phyloP scores from a whole-genome alignment of 1,140 invertebrate species.

The Euschistus heros region DNA sequence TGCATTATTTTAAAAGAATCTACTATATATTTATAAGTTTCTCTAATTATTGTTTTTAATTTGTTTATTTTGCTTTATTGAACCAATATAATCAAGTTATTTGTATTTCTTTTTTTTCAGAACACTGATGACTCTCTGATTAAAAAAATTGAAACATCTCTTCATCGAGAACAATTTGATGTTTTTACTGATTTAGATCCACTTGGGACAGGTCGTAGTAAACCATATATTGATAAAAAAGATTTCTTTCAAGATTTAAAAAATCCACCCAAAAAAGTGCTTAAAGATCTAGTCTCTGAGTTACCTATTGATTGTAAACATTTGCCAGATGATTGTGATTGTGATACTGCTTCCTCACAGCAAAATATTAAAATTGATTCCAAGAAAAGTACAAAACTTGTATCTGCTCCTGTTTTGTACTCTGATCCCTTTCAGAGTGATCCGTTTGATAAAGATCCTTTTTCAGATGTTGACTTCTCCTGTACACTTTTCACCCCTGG shows the following conservation, averaged over 20 bases:
- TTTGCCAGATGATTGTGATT: slow-evolving; percentile 21
- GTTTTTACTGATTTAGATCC: slow-evolving; percentile 88
- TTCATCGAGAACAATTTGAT: slow-evolving; percentile 39
- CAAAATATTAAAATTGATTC: slow-evolving; percentile 1
- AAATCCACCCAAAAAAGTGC: slow-evolving; percentile 80
- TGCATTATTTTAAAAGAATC: too few species aligned
- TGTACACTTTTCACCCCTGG: slow-evolving; percentile 30
- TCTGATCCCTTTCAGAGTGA: slow-evolving; percentile 59
- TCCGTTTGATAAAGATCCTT: slow-evolving; percentile 55
- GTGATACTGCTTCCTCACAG: neutral
- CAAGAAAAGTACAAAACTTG: neutral
- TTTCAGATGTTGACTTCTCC: slow-evolving; percentile 42
- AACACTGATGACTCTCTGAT: slow-evolving; percentile 10
- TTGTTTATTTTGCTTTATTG: too few species aligned
- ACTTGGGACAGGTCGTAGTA: slow-evolving; percentile 74
- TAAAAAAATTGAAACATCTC: slow-evolving; percentile 11
- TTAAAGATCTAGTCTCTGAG: slow-evolving; percentile 62
- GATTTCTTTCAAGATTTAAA: slow-evolving; percentile 89
- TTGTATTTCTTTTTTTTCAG: slow-evolving; percentile 18
- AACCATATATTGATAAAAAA: slow-evolving; percentile 87
- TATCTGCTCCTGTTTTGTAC: neutral
- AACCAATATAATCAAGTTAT: too few species aligned
- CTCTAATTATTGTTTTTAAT: too few species aligned
- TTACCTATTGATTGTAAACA: slow-evolving; percentile 20
- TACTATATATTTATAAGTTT: too few species aligned